phyloP scores from a whole-genome alignment of 2,113 vertebrate genomes.

The Bostrychus sinensis region DNA sequence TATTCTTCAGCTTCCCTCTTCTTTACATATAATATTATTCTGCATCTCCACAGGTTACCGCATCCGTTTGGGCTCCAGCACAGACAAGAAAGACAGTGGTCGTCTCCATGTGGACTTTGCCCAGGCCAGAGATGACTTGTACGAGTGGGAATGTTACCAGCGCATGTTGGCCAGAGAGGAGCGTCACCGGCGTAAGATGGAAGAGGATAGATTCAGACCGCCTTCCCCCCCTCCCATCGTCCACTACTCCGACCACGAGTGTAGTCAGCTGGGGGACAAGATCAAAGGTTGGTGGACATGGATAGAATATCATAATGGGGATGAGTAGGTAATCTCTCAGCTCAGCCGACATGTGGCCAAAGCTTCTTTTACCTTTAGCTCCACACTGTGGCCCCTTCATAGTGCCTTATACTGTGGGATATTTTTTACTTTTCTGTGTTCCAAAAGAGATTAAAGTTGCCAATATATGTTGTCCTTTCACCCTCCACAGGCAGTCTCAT shows the following conservation, averaged over 20 bases:
- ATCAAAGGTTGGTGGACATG: slow-evolving; percentile 85
- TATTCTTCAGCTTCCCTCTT: background rate
- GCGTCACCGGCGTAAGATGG: slow-evolving; percentile 88
- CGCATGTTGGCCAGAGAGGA: slow-evolving; percentile 93
- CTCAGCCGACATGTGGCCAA: background rate
- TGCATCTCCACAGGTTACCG: slow-evolving; percentile 83
- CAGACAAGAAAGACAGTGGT: slow-evolving; percentile 94
- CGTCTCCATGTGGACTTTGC: slow-evolving; percentile 95
- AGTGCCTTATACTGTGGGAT: too few species aligned
- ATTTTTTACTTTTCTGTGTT: too few species aligned
- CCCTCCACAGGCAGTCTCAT: too few species aligned
- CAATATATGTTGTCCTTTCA: too few species aligned
- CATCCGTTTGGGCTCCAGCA: slow-evolving; percentile 93
- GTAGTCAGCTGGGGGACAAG: slow-evolving; percentile 91
- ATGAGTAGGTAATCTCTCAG: background rate
- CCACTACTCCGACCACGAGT: slow-evolving; percentile 95
- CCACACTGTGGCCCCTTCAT: background rate
- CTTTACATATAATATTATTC: background rate
- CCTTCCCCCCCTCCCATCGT: slow-evolving; percentile 92
- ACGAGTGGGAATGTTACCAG: slow-evolving; percentile 96
- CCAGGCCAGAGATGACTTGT: slow-evolving; percentile 94
- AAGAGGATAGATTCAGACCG: slow-evolving; percentile 87
- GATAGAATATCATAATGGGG: background rate
- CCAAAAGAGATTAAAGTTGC: too few species aligned
- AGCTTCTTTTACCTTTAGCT: background rate